Evolutionary conservation across 1,140 invertebrate genomes (phyloP), one percentile per base, ranked within the genome.

Genomic region (Meloidogyne floridensis): DNA sequence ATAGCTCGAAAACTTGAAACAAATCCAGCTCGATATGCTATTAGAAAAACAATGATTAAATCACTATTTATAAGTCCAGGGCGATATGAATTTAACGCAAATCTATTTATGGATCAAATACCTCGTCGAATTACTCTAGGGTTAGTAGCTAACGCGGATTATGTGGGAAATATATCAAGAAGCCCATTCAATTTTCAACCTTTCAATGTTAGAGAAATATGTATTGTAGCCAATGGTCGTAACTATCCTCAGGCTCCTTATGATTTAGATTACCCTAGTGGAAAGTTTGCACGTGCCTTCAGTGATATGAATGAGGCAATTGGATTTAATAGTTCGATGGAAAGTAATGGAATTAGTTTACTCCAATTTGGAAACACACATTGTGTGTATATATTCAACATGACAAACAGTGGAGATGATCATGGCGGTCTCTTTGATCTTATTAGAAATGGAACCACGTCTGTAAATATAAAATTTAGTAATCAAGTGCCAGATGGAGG

Each of bases 161-260:
- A 76, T 54, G 69, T 69, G 0, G 81, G 81, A 15, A 43, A 77
- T 73, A 73, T 13, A 70, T 15, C 10, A 6, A 83, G 13, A 72
- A 83, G 2, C 13, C 81, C 81, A 2, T 83, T 82, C 15, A 82
- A 80, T 15, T 81, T 81, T 59, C 11, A 81, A 72, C 79, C 51
- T 0, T 81, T 81, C 20, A 81, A 81, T 80, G 18, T 32, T 32
- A 32, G 32, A 32, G 32, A 32, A 32, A 32, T 32, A 32, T 32
- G 32, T 32, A 32, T 32, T n/a, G n/a, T 15, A 71, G 79, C 53
- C 10, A 75, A 75, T 11, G 74, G 42, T 20, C 43, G 42, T 2
- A 13, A 18, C 9, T 75, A 75, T 51, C 79, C 79, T 7, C 47
- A 65, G 9, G 69, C 76, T n/a, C 80, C 76, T 3, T 81, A 81